Evolutionary conservation across 2,797 vertebrate species (phyloP).

Genomic region (Tragopan temminckii): DNA sequence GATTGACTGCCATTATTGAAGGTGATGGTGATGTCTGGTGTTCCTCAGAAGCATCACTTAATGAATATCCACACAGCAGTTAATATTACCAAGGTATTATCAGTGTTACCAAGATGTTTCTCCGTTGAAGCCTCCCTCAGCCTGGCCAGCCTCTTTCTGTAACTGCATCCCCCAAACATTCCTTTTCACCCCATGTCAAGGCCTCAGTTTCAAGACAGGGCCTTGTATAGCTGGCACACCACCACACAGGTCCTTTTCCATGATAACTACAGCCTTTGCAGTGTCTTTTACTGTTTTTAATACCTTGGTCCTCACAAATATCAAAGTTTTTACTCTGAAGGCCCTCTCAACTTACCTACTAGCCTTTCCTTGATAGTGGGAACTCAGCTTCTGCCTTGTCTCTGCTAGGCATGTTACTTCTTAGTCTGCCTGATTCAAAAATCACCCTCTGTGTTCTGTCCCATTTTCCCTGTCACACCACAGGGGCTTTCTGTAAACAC

Average conservation of each 20-base stretch:
- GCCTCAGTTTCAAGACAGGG: not conserved
- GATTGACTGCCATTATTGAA: not conserved
- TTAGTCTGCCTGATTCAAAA: not conserved
- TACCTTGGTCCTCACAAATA: not conserved
- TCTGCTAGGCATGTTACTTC: not conserved
- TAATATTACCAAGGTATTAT: not conserved
- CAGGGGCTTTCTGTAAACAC: conserved; percentile 4
- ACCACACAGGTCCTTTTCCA: not conserved
- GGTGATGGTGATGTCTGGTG: not conserved
- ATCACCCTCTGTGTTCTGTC: not conserved
- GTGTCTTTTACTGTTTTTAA: not conserved
- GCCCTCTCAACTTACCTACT: not conserved
- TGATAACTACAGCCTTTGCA: not conserved
- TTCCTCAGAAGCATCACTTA: not conserved
- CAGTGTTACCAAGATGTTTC: not conserved
- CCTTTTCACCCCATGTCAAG: rapidly evolving
- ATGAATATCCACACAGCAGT: not conserved
- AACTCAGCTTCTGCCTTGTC: not conserved
- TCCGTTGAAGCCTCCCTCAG: not conserved
- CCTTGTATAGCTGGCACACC: not conserved
- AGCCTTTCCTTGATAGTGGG: not conserved
- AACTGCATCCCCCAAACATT: not conserved
- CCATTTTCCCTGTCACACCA: not conserved
- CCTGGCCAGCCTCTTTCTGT: not conserved
- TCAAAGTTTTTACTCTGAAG: not conserved